Base-by-base conservation (phyloP, 2,888 invertebrate species). In the Bedellia somnulentella region DNA sequence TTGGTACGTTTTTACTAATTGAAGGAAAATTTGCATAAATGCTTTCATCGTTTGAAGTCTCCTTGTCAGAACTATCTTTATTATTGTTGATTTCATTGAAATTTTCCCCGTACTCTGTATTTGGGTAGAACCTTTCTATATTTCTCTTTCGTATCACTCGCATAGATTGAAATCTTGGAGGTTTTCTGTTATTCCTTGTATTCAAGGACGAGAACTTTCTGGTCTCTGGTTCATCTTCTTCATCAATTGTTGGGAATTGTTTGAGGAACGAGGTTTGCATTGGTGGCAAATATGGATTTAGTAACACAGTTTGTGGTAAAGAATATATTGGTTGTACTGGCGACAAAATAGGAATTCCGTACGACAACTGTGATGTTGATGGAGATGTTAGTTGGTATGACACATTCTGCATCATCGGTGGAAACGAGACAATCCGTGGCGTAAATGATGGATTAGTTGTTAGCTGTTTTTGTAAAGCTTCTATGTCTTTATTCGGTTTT, bases 371-470 rank as follows among this genome's bases (percentile, higher is more conserved):
- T 2, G 58, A 42, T 36, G 48, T 59, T 1, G 56, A 41, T 10
- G 58, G 40, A 9, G 52, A 37, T 27, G 45, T 34, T 30, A 64
- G 40, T 0, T 61, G 51, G 37, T 68, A 67, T 13, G 48, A 48
- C 5, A 58, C 44, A 33, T 66, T 70, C 43, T 70, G 73, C 8
- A 68, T 58, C 33, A 68, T 73, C 6, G 76, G 75, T 15, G 75
- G 70, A 37, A 76, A 77, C 5, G 39, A 35, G 2, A 75, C 64
- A 2, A 75, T 46, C 39, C 75, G 60, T 17, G 76, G 75, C 13
- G 73, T 58, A 33, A 75, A 76, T 5, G 76, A 75, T 2, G 77
- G 77, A 37, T 76, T 77, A 11, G 73, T 75, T 18, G 67, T 66
- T 42, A 77, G 37, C 44, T 77, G 76, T 38, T 64, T 73, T 50